A percentile compares a stretch with the other conserved stretches of the same genome.
phyloP scores from a whole-genome alignment of 2,797 vertebrate genomes.

The Molothrus ater region DNA sequence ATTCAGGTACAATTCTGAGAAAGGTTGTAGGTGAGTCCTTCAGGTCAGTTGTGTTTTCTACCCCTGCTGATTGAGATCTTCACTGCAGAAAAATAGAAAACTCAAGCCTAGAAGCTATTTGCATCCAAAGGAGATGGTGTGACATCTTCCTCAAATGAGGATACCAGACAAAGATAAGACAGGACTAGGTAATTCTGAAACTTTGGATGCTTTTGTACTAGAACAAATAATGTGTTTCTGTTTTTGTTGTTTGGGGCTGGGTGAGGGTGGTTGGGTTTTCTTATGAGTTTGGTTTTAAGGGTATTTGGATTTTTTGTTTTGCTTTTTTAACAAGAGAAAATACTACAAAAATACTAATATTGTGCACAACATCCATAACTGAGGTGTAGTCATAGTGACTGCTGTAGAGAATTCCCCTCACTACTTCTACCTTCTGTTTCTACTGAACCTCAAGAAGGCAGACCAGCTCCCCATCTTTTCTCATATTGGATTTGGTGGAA shows the following conservation, averaged over 20 bases:
- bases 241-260: fast-evolving
- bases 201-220: neutral
- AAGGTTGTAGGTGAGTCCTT: fast-evolving
- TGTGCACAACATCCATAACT: neutral
- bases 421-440: neutral
- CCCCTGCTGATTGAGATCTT: neutral
- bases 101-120: neutral
- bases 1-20: neutral
- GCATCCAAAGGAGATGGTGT: neutral
- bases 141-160: neutral
- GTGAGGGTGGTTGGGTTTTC: fast-evolving
- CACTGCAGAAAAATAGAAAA: neutral
- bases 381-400: neutral
- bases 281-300: neutral
- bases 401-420: neutral
- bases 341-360: neutral
- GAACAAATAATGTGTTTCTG: neutral
- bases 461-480: neutral
- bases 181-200: neutral
- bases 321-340: neutral
- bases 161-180: neutral
- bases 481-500: fast-evolving
- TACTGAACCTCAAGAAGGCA: neutral
- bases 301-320: neutral
- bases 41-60: neutral